A percentile compares a stretch with the other conserved stretches of the same genome.
phyloP scores from a whole-genome alignment of 2,888 invertebrate species.

The Agrotis exclamationis region DNA sequence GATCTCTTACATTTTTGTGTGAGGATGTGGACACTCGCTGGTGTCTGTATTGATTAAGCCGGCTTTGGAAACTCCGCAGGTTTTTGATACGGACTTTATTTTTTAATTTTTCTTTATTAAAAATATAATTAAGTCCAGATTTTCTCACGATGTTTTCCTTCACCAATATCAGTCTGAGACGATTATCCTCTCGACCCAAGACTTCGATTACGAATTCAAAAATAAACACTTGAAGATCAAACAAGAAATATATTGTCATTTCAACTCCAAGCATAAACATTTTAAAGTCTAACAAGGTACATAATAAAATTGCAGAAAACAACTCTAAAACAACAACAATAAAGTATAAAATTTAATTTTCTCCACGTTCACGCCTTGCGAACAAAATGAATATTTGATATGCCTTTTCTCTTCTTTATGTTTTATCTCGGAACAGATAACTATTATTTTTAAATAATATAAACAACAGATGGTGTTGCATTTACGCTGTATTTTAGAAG shows the following conservation, averaged over 20 bases:
- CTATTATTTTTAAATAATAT: slow-evolving; percentile 67
- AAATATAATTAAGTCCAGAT: no score
- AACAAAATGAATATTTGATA: slow-evolving; percentile 78
- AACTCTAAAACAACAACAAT: slow-evolving; percentile 74
- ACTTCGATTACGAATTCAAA: slow-evolving; percentile 8
- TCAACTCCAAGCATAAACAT: slow-evolving; percentile 39
- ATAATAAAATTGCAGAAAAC: slow-evolving; percentile 66
- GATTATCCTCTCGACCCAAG: neutral
- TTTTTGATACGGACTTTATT: no score
- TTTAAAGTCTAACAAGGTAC: slow-evolving; percentile 49
- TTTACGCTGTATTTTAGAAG: slow-evolving; percentile 38
- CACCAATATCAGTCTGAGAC: no score
- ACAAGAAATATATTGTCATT: slow-evolving; percentile 40
- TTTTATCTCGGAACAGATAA: slow-evolving; percentile 69
- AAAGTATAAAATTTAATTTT: slow-evolving; percentile 78
- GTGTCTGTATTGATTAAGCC: no score
- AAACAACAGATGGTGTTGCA: slow-evolving; percentile 51
- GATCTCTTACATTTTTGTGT: no score
- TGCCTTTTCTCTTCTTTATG: slow-evolving; percentile 70
- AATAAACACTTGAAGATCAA: slow-evolving; percentile 45
- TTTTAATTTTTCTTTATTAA: no score
- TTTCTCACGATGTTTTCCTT: no score
- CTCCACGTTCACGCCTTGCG: slow-evolving; percentile 60
- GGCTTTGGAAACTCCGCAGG: no score
- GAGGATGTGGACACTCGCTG: no score